Evolutionary conservation across 2,797 vertebrate species (phyloP).

Genomic region (Dryobates pubescens): DNA sequence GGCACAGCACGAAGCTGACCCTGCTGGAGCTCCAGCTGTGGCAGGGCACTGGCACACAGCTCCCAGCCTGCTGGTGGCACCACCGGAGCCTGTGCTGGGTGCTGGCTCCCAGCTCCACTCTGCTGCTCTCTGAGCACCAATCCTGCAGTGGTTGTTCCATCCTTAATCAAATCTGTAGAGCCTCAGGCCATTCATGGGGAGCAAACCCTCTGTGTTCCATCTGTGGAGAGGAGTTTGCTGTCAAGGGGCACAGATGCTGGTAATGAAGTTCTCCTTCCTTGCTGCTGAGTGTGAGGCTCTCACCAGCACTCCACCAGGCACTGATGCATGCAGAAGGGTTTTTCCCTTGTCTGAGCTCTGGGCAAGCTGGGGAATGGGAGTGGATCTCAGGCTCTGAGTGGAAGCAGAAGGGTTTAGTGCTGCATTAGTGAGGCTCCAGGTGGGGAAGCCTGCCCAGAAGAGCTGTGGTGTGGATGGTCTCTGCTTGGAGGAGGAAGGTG

Average conservation of each 20-base stretch:
- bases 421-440: background rate
- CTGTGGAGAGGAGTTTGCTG: background rate
- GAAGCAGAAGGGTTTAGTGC: background rate
- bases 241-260: background rate
- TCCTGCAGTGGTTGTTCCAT: background rate
- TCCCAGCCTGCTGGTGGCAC: fast-evolving
- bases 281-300: background rate
- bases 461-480: fast-evolving
- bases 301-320: background rate
- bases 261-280: slow-evolving; percentile 8
- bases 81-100: fast-evolving
- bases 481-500: background rate
- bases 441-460: fast-evolving
- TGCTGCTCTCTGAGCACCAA: background rate
- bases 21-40: fast-evolving
- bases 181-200: background rate
- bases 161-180: slow-evolving; percentile 26
- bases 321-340: background rate
- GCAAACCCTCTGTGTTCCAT: background rate
- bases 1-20: background rate
- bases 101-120: background rate
- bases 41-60: fast-evolving
- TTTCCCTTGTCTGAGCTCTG: background rate
- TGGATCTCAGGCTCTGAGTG: no score
- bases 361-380: background rate